phyloP scores from a whole-genome alignment of 2,888 invertebrate species.

The Spilarctia lutea region DNA sequence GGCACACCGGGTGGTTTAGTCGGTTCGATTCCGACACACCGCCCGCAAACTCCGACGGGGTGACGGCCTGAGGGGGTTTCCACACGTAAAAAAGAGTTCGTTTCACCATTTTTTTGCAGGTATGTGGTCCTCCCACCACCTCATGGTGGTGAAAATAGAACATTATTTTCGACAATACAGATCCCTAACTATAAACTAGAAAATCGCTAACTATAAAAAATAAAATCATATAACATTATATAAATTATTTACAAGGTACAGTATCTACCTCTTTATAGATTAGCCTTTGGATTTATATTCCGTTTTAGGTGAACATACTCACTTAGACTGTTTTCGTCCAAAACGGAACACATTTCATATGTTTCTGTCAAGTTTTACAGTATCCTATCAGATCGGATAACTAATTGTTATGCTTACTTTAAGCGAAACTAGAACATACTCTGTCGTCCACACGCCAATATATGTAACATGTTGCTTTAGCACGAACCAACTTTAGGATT shows the following conservation, averaged over 20 bases:
- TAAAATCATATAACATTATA: not conserved
- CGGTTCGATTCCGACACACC: too few species aligned
- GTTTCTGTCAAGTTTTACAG: not conserved
- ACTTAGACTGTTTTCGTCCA: not conserved
- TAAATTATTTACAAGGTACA: not conserved
- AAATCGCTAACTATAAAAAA: not conserved
- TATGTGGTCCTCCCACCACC: too few species aligned
- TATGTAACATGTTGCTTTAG: slow-evolving; percentile 39
- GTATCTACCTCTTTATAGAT: not conserved
- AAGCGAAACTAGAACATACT: slow-evolving; percentile 36
- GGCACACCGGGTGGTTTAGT: too few species aligned
- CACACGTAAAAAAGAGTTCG: too few species aligned
- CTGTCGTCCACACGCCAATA: slow-evolving; percentile 28
- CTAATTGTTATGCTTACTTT: slow-evolving; percentile 22
- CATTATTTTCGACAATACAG: not conserved
- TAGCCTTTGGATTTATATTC: not conserved
- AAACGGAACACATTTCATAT: not conserved
- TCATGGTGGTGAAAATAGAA: not conserved
- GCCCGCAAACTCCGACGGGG: too few species aligned
- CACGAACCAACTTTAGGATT: slow-evolving; percentile 40
- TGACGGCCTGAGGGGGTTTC: too few species aligned
- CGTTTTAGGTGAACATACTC: too few species aligned
- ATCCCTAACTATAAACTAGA: not conserved
- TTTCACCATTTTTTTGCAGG: too few species aligned
- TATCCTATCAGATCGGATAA: slow-evolving; percentile 26